phyloP scores from a whole-genome alignment of 1,140 invertebrate genomes.

The Latrodectus geometricus region DNA sequence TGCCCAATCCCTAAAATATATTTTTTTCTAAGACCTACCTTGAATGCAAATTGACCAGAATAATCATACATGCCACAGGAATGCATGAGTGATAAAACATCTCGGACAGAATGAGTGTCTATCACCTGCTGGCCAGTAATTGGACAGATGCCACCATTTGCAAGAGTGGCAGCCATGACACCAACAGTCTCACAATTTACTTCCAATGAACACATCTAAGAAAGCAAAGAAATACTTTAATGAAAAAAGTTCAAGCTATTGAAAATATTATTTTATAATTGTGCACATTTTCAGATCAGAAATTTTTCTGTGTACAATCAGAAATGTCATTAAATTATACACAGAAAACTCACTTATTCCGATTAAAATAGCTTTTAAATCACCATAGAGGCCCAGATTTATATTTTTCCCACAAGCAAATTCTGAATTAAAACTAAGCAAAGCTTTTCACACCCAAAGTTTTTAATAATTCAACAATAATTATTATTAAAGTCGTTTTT shows the following conservation, averaged over 20 bases:
- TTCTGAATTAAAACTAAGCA: too few relatives aligned
- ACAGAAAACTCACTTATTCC: too few relatives aligned
- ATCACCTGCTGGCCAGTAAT: slow-evolving; percentile 87
- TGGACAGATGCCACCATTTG: slow-evolving; percentile 98
- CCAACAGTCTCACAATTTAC: slow-evolving; percentile 91
- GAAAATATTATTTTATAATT: background rate
- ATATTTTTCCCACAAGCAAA: too few relatives aligned
- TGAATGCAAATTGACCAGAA: slow-evolving; percentile 98
- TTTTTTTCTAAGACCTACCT: slow-evolving; percentile 72
- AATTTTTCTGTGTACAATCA: too few relatives aligned
- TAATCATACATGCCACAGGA: slow-evolving; percentile 99
- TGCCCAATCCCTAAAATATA: too few relatives aligned
- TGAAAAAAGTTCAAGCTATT: background rate
- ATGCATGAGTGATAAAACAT: slow-evolving; percentile 85
- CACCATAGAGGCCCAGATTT: too few relatives aligned
- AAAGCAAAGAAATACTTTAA: slow-evolving; percentile 59
- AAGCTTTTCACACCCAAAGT: too few relatives aligned
- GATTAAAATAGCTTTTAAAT: too few relatives aligned
- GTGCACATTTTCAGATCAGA: too few relatives aligned
- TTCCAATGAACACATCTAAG: slow-evolving; percentile 94
- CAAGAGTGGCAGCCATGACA: slow-evolving; percentile 94
- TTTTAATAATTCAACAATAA: too few relatives aligned
- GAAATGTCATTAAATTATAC: too few relatives aligned
- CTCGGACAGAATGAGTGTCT: slow-evolving; percentile 69
- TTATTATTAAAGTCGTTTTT: too few relatives aligned